Evolutionary conservation across 2,113 vertebrate genomes (phyloP), one percentile per base, ranked within the genome.

Genomic region (Tupaia chinensis): DNA sequence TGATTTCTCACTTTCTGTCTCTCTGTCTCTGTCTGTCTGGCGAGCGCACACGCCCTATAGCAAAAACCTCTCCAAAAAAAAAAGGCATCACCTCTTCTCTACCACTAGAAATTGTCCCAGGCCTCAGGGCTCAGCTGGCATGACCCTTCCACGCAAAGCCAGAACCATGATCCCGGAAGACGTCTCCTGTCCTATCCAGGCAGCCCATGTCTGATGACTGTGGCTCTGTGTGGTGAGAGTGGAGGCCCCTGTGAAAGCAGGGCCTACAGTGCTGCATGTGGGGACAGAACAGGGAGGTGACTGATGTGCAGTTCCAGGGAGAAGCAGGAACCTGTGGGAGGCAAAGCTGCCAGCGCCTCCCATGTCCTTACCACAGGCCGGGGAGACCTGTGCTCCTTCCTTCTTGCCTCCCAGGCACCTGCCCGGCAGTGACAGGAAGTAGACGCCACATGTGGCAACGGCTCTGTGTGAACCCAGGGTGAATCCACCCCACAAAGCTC

Each of bases 401-500:
- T 73, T 29, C 72, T 15, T 32, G 32, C 15, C 15, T n/a, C 74
- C 79, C 2, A 3, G 29, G 56, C 34, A 80, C 44, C 74, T 53
- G 73, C 53, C 72, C 61, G 2, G 12, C 15, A 61, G 72, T 0
- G 25, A 66, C 89, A 69, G 79, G 60, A 84, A 78, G 34, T 0
- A 32, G 54, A 87, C 5, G 23, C n/a, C 65, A 1, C 17, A 34
- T 8, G 13, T 17, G 10, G 23, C 58, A 85, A 76, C 3, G 65
- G 66, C 68, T 70, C 69, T 53, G 3, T 44, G 84, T 78, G 58
- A 80, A 78, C 7, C 63, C 29, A 7, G 44, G 22, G 8, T 56
- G n/a, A 94, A 72, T 94, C 72, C 63, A 60, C 12, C 23, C 70
- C 60, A 81, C 8, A 11, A 58, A 81, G n/a, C 23, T 89, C 74